Conservation (phyloP, 1,140 invertebrate species). For the Drosophila mojavensis region DNA sequence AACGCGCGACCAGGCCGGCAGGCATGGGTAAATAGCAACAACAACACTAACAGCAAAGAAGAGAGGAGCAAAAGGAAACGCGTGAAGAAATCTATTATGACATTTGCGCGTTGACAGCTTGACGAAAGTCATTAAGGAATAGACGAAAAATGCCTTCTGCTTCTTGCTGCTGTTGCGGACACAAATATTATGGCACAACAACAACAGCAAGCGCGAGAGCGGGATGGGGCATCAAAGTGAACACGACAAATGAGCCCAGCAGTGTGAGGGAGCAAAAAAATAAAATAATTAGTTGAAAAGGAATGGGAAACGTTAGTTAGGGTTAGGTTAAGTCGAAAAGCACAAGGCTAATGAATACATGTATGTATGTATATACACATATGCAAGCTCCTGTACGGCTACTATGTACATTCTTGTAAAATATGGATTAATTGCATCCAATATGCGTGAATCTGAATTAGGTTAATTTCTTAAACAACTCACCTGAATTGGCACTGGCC, state of each 20-base stretch:
- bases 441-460: no score
- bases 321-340: not conserved
- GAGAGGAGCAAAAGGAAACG: slow-evolving; percentile 39
- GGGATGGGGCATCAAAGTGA: slow-evolving; percentile 4
- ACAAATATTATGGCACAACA: slow-evolving; percentile 26
- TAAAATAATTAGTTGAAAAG: slow-evolving; percentile 6
- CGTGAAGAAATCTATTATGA: slow-evolving; percentile 78
- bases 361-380: no score
- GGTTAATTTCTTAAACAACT: no score
- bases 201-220: not conserved
- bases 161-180: not conserved
- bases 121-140: slow-evolving; percentile 80
- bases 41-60: no score
- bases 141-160: slow-evolving; percentile 10
- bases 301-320: not conserved
- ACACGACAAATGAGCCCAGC: slow-evolving; percentile 15
- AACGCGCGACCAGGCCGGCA: no score
- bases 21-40: slow-evolving; percentile 34
- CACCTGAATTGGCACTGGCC: no score
- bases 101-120: slow-evolving; percentile 74
- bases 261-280: not conserved
- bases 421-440: no score
- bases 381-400: no score
- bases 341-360: not conserved
- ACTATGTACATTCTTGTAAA: no score